These are phyloP conservation scores for Onychostruthus taczanowskii DNA, from an alignment of 2,113 vertebrate genomes.

Conservation along the genomic window DNA sequence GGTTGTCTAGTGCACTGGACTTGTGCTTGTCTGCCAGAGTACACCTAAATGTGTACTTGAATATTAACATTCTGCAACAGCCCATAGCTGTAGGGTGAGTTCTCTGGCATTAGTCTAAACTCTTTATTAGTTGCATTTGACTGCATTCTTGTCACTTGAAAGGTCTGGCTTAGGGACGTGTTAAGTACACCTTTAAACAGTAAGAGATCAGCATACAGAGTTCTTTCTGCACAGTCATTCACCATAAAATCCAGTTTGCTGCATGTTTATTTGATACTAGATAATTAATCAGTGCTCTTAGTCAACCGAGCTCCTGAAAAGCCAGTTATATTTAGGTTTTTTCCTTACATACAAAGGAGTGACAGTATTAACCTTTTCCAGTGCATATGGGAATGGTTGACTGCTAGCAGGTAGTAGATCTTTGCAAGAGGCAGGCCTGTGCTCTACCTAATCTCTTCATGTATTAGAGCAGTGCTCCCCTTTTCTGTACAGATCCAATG, in stretches of 20 bases:
- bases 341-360: neutral
- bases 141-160: neutral
- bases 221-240: neutral
- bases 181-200: neutral
- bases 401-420: neutral
- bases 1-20: neutral
- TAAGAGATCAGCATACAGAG: neutral
- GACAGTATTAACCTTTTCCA: neutral
- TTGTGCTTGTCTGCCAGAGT: neutral
- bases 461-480: neutral
- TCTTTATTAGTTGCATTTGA: neutral
- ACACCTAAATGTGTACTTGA: neutral
- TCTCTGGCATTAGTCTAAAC: neutral
- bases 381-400: neutral
- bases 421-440: neutral
- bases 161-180: neutral
- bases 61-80: neutral
- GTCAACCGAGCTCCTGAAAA: neutral
- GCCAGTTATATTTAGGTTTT: neutral
- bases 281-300: neutral
- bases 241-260: neutral
- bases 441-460: neutral
- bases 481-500: neutral
- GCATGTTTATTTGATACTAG: neutral
- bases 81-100: neutral